Conservation (phyloP, 2,113 vertebrate genomes). For the Prunella fulvescens region DNA sequence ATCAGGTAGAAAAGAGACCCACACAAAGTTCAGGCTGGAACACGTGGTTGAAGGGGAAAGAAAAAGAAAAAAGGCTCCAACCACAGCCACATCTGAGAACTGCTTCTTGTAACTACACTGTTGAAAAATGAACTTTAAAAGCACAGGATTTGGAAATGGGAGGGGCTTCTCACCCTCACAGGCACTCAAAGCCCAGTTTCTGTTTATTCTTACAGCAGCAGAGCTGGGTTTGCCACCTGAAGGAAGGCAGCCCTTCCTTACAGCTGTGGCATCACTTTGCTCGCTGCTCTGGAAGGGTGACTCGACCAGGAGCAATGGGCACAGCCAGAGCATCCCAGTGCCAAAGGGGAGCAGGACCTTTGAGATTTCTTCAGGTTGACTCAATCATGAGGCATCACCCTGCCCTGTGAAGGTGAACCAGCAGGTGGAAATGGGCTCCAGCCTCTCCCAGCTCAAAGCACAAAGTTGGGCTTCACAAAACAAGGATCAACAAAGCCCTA, state of each 20-base stretch:
- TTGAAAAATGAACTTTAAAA: background rate
- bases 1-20: background rate
- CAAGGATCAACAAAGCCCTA: background rate
- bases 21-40: background rate
- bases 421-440: background rate
- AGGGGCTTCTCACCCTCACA: background rate
- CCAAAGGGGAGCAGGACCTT: background rate
- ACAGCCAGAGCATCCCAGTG: background rate
- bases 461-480: background rate
- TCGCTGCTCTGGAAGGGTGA: background rate
- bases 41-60: rapidly evolving
- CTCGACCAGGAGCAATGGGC: rapidly evolving
- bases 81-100: background rate
- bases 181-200: background rate
- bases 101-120: background rate
- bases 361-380: background rate
- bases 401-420: background rate
- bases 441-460: background rate
- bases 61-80: background rate
- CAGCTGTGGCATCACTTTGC: background rate
- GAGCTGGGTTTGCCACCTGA: background rate
- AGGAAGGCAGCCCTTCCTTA: background rate
- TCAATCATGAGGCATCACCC: background rate
- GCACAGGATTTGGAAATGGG: background rate
- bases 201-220: background rate